Conservation (phyloP, 2,797 vertebrate genomes). For the Arremon aurantiirostris region DNA sequence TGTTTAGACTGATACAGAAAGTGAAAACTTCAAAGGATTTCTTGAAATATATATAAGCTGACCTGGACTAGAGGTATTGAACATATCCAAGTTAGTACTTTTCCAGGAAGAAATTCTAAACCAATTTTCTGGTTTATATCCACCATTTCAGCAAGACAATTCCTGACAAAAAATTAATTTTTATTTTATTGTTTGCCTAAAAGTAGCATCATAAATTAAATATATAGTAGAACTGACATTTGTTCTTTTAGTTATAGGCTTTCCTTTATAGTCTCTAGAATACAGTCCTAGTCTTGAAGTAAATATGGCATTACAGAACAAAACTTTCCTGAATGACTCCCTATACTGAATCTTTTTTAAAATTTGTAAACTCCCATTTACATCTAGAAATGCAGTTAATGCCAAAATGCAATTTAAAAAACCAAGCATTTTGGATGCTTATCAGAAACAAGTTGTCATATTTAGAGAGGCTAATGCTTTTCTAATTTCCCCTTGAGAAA, state of each 20-base stretch:
- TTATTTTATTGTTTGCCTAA: not conserved
- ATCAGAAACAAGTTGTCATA: not conserved
- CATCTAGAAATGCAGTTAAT: not conserved
- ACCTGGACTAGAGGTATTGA: not conserved
- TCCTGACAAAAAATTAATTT: not conserved
- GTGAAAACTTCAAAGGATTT: not conserved
- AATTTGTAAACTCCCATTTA: not conserved
- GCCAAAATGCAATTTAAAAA: not conserved
- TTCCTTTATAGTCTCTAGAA: not conserved
- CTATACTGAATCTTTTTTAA: rapidly evolving
- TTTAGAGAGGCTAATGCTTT: not conserved
- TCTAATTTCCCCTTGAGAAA: not conserved
- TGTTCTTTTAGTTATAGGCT: not conserved
- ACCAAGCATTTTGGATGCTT: not conserved
- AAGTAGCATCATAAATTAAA: not conserved
- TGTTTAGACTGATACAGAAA: not conserved
- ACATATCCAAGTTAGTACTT: not conserved
- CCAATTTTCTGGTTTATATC: not conserved
- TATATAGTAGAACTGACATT: not conserved
- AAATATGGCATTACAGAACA: not conserved
- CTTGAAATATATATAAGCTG: not conserved
- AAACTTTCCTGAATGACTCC: not conserved
- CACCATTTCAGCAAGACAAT: not conserved
- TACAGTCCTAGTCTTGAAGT: not conserved
- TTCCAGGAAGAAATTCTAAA: not conserved